Evolutionary conservation across 1,140 invertebrate species (phyloP), one percentile per base, ranked within the genome.

Genomic region (Eufriesea mexicana): DNA sequence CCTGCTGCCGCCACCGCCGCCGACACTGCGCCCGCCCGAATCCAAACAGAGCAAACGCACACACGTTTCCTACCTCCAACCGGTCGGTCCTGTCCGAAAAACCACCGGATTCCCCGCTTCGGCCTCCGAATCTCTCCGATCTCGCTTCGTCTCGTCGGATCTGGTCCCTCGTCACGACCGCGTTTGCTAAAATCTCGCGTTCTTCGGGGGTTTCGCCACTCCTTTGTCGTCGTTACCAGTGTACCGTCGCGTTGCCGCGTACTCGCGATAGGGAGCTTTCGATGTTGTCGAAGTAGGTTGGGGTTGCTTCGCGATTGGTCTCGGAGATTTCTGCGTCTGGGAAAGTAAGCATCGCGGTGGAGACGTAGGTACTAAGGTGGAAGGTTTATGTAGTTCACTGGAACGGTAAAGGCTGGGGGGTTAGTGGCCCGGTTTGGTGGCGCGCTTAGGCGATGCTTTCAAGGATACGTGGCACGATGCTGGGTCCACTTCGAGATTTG

Each of bases 1-100:
- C 86, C 86, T 86, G 85, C 86, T 87, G 81, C 73, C 51, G 57
- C 75, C 64, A 51, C 79, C 80, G 35, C 62, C 62, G 55, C 45
- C 59, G 28, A 14, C 47, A 25, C 59, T 20, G 59, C 42, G 45
- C 28, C 23, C 59, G 55, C 59, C 66, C 81, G 51, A 74, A 66
- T 42, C 68, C 62, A 54, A 79, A 45, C 28, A 61, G 73, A 68
- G 42, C 42, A 72, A 75, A 28, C 35, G 49, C 23, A 4, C 67
- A 57, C 23, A n/a, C 1, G 55, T 35, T 85, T 54, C 57, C 47
- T 25, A 61, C 55, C 64, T 70, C 70, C 55, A 71, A 83, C 64
- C 51, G 64, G 28, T n/a, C n/a, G n/a, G n/a, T n/a, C n/a, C n/a
- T n/a, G n/a, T n/a, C n/a, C 28, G 25, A 51, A 76, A 66, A 57